These are phyloP conservation scores for Acronicta alni DNA, from an alignment of 2,888 invertebrate genomes.

Conservation along the genomic window DNA sequence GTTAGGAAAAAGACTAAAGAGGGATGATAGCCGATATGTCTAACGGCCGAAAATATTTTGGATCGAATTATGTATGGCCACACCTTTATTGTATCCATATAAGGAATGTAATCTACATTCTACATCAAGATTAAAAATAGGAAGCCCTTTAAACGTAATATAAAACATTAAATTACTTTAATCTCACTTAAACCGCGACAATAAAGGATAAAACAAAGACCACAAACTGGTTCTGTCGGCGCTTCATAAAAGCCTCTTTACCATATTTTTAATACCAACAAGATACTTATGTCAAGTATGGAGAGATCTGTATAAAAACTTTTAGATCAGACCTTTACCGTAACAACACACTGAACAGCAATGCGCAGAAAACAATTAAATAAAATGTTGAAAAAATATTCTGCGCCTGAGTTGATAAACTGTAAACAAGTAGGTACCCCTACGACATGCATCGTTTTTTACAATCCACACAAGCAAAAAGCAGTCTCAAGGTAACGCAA, in stretches of 20 bases:
- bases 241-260: slow-evolving; percentile 29
- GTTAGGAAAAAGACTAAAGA: too few species aligned
- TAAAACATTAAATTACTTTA: slow-evolving; percentile 24
- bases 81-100: too few species aligned
- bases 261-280: slow-evolving; percentile 43
- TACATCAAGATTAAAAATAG: slow-evolving; percentile 16
- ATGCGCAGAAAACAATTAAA: slow-evolving; percentile 27
- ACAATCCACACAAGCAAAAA: slow-evolving; percentile 66
- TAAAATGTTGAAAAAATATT: slow-evolving; percentile 23
- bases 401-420: slow-evolving; percentile 41
- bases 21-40: too few species aligned
- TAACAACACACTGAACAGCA: not conserved
- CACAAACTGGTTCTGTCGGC: slow-evolving; percentile 39
- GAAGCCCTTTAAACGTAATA: slow-evolving; percentile 42
- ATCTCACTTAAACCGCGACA: slow-evolving; percentile 41
- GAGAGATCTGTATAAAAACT: slow-evolving; percentile 27
- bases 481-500: slow-evolving; percentile 74
- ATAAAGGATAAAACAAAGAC: slow-evolving; percentile 29
- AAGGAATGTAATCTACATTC: too few species aligned
- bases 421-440: slow-evolving; percentile 40
- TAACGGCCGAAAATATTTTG: too few species aligned
- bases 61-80: too few species aligned
- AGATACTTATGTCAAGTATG: slow-evolving; percentile 22
- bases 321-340: slow-evolving; percentile 18
- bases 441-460: slow-evolving; percentile 60